Evolutionary conservation across 2,797 vertebrate genomes (phyloP).

Genomic region (Cyclura pinguis): DNA sequence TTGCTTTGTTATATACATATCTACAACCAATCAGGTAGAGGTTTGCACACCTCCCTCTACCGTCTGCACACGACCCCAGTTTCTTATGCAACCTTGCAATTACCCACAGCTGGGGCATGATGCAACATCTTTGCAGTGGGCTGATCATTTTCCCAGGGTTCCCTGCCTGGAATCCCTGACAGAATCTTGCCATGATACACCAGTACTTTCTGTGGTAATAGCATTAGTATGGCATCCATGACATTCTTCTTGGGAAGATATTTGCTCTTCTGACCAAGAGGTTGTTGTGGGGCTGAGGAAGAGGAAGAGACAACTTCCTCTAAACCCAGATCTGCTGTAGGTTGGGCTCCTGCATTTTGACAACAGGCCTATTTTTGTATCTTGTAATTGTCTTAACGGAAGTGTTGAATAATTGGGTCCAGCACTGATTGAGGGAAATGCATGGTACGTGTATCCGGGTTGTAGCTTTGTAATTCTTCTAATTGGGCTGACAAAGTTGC

Average conservation of each 20-base stretch:
- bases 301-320: slow-evolving; percentile 33
- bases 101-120: too few relatives aligned
- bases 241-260: neutral
- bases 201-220: neutral
- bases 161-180: too few relatives aligned
- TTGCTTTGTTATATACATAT: too few relatives aligned
- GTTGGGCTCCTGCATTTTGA: slow-evolving; percentile 27
- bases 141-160: too few relatives aligned
- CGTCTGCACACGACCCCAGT: too few relatives aligned
- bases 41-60: too few relatives aligned
- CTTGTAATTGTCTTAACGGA: slow-evolving; percentile 68
- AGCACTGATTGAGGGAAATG: slow-evolving; percentile 62
- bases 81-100: too few relatives aligned
- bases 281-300: slow-evolving; percentile 1
- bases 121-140: too few relatives aligned
- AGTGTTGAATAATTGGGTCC: slow-evolving; percentile 70
- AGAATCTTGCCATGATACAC: neutral
- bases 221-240: neutral
- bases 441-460: slow-evolving; percentile 64
- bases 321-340: neutral
- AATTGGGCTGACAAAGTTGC: slow-evolving; percentile 74
- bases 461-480: slow-evolving; percentile 69
- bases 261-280: slow-evolving; percentile 7
- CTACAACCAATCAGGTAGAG: too few relatives aligned
- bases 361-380: slow-evolving; percentile 69